A percentile compares a stretch with the other conserved stretches of the same genome.
phyloP scores from a whole-genome alignment of 2,888 invertebrate genomes.

The Bellardia bayeri region DNA sequence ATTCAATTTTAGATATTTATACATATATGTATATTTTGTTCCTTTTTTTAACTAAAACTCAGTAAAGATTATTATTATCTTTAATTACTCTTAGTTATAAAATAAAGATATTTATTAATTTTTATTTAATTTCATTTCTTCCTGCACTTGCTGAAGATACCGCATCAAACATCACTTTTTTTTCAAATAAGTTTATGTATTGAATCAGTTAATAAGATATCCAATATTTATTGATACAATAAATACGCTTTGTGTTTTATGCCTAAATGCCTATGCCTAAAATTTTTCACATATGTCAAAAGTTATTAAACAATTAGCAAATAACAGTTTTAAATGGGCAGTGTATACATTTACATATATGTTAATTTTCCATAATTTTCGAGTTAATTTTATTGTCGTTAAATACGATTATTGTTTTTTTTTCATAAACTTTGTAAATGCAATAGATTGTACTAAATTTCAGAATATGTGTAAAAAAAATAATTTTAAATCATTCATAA shows the following conservation, averaged over 20 bases:
- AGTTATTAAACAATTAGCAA: too few species aligned
- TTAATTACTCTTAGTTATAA: constrained; percentile 10
- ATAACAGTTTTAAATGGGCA: constrained; percentile 57
- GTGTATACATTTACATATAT: constrained; percentile 32
- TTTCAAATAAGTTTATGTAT: constrained; percentile 30
- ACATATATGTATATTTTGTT: constrained; percentile 1
- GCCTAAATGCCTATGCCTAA: not conserved
- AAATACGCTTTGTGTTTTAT: constrained; percentile 22
- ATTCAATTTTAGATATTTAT: not conserved
- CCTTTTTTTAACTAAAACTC: not conserved
- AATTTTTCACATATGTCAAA: not conserved
- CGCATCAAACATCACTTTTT: constrained; percentile 44
- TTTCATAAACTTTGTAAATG: constrained; percentile 22
- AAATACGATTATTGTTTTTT: not conserved
- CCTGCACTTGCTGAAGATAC: not conserved
- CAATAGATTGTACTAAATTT: constrained; percentile 8
- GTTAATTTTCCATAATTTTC: constrained; percentile 6
- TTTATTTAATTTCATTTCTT: constrained; percentile 1
- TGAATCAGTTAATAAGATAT: constrained; percentile 28
- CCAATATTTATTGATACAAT: constrained; percentile 17
- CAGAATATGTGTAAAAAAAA: not conserved
- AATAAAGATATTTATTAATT: constrained; percentile 22
- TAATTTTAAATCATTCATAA: not conserved
- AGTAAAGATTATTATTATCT: not conserved
- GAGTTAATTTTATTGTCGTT: not conserved